These are phyloP conservation scores for Drepana arcuata DNA, from an alignment of 1,140 invertebrate species.

Conservation along the genomic window DNA sequence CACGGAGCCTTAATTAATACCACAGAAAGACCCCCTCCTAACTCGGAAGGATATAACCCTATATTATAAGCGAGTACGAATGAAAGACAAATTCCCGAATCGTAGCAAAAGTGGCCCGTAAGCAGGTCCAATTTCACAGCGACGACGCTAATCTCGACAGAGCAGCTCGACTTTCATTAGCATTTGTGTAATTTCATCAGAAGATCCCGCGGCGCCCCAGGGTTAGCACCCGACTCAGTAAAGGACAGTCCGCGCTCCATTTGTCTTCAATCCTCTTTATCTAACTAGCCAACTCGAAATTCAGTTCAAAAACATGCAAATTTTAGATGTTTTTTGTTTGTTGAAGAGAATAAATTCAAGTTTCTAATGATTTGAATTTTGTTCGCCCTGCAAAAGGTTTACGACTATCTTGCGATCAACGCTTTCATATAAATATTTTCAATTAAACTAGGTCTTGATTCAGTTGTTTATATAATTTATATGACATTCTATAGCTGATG, in stretches of 20 bases:
- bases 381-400: no score
- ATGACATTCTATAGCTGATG: no score
- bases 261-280: constrained; percentile 34
- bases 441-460: no score
- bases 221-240: neutral
- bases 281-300: constrained; percentile 23
- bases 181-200: constrained; percentile 61
- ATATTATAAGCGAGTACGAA: no score
- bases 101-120: constrained; percentile 36
- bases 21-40: no score
- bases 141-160: constrained; percentile 41
- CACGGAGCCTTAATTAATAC: no score
- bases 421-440: no score
- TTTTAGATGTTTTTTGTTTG: constrained; percentile 27
- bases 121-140: constrained; percentile 43
- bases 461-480: no score
- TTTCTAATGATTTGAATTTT: no score
- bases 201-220: constrained; percentile 16
- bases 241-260: constrained; percentile 28
- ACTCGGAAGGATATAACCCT: no score
- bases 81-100: constrained; percentile 17
- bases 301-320: no score
- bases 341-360: constrained; percentile 18
- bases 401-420: no score
- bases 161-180: constrained; percentile 50